A percentile compares a stretch with the other conserved stretches of the same genome.
Conservation (phyloP, 2,797 vertebrate species). For the Lepus townsendii region DNA sequence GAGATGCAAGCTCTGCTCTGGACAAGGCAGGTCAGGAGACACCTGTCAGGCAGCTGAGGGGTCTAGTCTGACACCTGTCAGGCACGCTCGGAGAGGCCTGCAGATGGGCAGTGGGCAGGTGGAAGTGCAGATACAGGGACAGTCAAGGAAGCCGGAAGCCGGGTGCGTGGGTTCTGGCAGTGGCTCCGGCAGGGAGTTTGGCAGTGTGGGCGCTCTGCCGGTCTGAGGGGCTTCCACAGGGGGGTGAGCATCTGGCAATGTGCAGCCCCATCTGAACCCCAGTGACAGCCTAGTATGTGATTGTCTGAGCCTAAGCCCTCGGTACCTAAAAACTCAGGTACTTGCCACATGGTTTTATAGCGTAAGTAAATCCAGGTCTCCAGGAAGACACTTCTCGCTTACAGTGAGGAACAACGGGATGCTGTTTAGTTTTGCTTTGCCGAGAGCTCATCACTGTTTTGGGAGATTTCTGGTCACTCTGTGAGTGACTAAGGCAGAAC, state of each 20-base stretch:
- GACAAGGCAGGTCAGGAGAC: neutral
- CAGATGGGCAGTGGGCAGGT: neutral
- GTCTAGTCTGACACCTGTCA: too few species aligned
- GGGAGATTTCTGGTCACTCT: neutral
- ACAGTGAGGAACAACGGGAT: neutral
- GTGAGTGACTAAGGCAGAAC: neutral
- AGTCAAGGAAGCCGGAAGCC: neutral
- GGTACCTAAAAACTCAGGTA: neutral
- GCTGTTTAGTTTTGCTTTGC: neutral
- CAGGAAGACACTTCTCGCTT: conserved; percentile 18
- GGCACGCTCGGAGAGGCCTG: neutral
- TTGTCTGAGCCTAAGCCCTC: neutral
- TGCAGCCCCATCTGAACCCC: neutral
- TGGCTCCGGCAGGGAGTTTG: too few species aligned
- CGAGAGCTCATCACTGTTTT: neutral
- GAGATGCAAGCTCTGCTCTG: neutral
- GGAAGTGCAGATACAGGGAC: neutral
- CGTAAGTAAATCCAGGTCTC: neutral
- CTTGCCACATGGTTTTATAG: neutral
- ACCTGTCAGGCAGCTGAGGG: neutral
- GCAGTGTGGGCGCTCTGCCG: neutral
- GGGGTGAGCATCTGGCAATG: neutral
- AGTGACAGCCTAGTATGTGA: neutral
- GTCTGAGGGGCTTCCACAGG: neutral
- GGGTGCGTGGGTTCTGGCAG: too few species aligned